These are phyloP conservation scores for Eupithecia centaureata DNA, from an alignment of 2,888 invertebrate species.

Conservation along the genomic window DNA sequence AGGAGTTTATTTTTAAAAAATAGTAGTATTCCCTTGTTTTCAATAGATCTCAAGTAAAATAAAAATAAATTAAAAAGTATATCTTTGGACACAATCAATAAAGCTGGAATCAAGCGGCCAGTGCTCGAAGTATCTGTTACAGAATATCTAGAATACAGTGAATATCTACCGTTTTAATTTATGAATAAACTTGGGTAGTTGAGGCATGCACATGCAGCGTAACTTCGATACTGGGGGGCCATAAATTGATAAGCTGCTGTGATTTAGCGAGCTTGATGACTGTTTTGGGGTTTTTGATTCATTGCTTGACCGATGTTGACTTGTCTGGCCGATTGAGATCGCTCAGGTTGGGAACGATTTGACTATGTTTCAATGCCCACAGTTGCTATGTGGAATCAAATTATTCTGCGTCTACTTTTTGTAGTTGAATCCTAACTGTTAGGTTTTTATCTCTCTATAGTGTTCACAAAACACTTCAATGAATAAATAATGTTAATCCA, in stretches of 20 bases:
- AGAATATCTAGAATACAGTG: conserved; percentile 34
- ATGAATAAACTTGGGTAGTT: conserved; percentile 74
- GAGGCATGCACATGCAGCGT: conserved; percentile 65
- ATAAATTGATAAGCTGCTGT: conserved; percentile 79
- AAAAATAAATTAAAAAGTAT: too few relatives aligned
- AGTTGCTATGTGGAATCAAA: too few relatives aligned
- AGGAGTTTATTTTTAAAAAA: too few relatives aligned
- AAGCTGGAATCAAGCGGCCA: not conserved
- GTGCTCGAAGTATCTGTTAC: conserved; percentile 16
- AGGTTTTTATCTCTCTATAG: not conserved
- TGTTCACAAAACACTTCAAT: too few relatives aligned
- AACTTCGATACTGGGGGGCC: conserved; percentile 75
- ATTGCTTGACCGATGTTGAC: conserved; percentile 19
- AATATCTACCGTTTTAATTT: conserved; percentile 76
- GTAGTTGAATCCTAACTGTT: not conserved
- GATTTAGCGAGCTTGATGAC: conserved; percentile 57
- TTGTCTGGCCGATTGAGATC: not conserved
- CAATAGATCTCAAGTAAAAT: too few relatives aligned
- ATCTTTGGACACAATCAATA: not conserved
- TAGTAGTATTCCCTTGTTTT: too few relatives aligned
- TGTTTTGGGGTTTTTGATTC: conserved; percentile 49
- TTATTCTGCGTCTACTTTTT: not conserved
- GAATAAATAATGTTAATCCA: too few relatives aligned
- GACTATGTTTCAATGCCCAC: too few relatives aligned
- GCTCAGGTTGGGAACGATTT: not conserved